Conservation (phyloP, 2,113 vertebrate species). For the Tachuris rubrigastra region DNA sequence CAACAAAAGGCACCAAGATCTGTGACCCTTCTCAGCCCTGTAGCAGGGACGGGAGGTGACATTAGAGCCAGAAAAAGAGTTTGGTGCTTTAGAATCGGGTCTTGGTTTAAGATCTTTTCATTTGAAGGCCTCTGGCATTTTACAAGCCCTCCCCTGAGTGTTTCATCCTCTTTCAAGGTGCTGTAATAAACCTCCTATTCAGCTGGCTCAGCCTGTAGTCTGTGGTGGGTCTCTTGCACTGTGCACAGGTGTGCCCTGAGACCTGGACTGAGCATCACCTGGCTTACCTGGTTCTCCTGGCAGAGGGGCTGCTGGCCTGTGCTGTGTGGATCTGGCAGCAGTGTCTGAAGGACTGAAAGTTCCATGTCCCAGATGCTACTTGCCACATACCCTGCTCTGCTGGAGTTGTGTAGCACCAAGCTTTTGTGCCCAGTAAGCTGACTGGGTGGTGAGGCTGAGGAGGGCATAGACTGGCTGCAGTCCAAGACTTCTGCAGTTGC, state of each 20-base stretch:
- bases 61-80: neutral
- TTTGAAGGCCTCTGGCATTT: slow-evolving; percentile 15
- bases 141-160: neutral
- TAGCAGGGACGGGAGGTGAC: neutral
- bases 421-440: neutral
- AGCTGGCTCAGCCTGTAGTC: neutral
- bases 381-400: neutral
- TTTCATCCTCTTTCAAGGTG: slow-evolving; percentile 33
- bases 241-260: neutral
- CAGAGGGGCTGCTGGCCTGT: neutral
- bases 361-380: fast-evolving
- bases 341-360: neutral
- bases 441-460: neutral
- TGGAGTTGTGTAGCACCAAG: neutral
- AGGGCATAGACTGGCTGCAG: neutral
- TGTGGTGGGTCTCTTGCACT: slow-evolving; percentile 15
- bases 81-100: neutral
- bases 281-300: fast-evolving
- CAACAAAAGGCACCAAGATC: neutral
- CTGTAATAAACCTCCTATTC: neutral
- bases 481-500: neutral
- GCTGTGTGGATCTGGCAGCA: neutral
- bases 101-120: slow-evolving; percentile 15
- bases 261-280: neutral
- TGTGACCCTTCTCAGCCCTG: neutral